Percentiles rank a stretch among this genome's conserved stretches.
These are phyloP conservation scores for Mus musculus DNA, from an alignment of 2,113 vertebrate species.

Conservation along the genomic window GRCm39 chr1:137033001-137033500, in stretches of 20 bases:
- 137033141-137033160: background rate
- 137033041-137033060: no score
- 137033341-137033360: background rate
- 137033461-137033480: no score
- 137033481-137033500: background rate
- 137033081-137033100: background rate
- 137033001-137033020: background rate
- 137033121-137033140: background rate
- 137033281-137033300: background rate
- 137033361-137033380: background rate
- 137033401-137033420: background rate
- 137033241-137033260: background rate
- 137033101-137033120: no score
- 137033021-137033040: background rate
- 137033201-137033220: background rate
- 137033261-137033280: background rate
- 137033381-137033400: background rate
- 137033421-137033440: background rate
- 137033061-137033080: no score
- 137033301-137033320: background rate
- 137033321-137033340: background rate
- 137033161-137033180: background rate
- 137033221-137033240: background rate
- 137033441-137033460: background rate
- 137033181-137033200: background rate